Evolutionary conservation across 2,888 invertebrate genomes (phyloP).

Genomic region (Argyresthia goedartella): DNA sequence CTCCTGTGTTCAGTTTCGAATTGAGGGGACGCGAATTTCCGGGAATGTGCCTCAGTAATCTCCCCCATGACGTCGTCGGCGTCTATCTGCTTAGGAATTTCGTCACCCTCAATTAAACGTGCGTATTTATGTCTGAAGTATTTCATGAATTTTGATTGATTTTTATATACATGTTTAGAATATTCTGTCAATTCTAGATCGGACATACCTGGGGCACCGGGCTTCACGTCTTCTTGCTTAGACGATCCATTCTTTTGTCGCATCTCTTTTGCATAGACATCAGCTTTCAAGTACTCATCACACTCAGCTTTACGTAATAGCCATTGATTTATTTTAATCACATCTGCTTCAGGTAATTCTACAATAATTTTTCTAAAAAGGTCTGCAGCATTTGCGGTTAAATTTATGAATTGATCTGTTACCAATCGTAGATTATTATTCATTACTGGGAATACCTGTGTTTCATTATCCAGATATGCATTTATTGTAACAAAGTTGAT

Average conservation of each 20-base stretch:
- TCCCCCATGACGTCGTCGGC: conserved; percentile 66
- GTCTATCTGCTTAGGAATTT: conserved; percentile 67
- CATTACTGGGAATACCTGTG: conserved; percentile 57
- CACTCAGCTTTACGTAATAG: conserved; percentile 88
- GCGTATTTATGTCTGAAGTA: conserved; percentile 80
- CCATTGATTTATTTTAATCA: conserved; percentile 84
- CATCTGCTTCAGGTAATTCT: conserved; percentile 77
- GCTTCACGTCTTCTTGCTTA: conserved; percentile 66
- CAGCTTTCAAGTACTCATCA: conserved; percentile 81
- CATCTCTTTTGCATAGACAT: conserved; percentile 57
- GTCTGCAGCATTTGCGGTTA: conserved; percentile 87
- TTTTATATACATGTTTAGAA: conserved; percentile 74
- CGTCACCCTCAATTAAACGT: conserved; percentile 72
- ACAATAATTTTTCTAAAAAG: conserved; percentile 83
- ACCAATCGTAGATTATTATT: conserved; percentile 85
- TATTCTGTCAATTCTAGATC: conserved; percentile 74
- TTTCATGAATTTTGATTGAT: conserved; percentile 78
- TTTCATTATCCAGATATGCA: conserved; percentile 76
- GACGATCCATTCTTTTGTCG: conserved; percentile 55
- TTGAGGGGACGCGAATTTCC: conserved; percentile 59
- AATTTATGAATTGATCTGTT: conserved; percentile 83
- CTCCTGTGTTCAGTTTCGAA: conserved; percentile 63
- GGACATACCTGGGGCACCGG: conserved; percentile 72
- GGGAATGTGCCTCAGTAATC: conserved; percentile 59
- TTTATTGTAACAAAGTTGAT: conserved; percentile 80